Evolutionary conservation across 2,888 invertebrate species (phyloP).

Genomic region (Eudasyphora cyanicolor): DNA sequence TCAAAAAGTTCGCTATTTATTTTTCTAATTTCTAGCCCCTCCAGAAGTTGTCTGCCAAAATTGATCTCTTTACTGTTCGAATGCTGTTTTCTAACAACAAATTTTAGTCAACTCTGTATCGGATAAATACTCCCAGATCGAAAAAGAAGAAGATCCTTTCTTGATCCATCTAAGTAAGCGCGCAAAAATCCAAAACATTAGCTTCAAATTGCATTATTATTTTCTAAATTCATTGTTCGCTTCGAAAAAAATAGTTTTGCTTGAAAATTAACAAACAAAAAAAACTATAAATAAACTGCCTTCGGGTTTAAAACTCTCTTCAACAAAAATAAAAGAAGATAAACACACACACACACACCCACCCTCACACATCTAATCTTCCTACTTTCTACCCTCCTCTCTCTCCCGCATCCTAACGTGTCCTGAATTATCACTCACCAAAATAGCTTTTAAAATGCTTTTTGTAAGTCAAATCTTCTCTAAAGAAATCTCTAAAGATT

Average conservation of each 20-base stretch:
- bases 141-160: too few relatives aligned
- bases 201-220: not conserved
- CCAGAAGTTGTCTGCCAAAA: too few relatives aligned
- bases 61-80: slow-evolving; percentile 53
- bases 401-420: not conserved
- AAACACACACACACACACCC: not conserved
- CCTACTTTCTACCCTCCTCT: not conserved
- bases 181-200: not conserved
- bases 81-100: not conserved
- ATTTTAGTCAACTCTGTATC: not conserved
- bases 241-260: slow-evolving; percentile 45
- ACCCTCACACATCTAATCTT: not conserved
- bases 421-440: not conserved
- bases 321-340: not conserved
- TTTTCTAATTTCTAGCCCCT: too few relatives aligned
- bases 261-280: slow-evolving; percentile 27
- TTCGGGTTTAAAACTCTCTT: slow-evolving; percentile 58
- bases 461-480: not conserved
- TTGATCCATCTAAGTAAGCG: not conserved
- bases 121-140: not conserved
- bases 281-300: slow-evolving; percentile 46
- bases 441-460: slow-evolving; percentile 10
- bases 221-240: not conserved
- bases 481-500: slow-evolving; percentile 14
- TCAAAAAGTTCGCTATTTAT: too few relatives aligned